Evolutionary conservation across 2,888 invertebrate species (phyloP), one percentile per base, ranked within the genome.

Genomic region (Stenoptilia bipunctidactyla): DNA sequence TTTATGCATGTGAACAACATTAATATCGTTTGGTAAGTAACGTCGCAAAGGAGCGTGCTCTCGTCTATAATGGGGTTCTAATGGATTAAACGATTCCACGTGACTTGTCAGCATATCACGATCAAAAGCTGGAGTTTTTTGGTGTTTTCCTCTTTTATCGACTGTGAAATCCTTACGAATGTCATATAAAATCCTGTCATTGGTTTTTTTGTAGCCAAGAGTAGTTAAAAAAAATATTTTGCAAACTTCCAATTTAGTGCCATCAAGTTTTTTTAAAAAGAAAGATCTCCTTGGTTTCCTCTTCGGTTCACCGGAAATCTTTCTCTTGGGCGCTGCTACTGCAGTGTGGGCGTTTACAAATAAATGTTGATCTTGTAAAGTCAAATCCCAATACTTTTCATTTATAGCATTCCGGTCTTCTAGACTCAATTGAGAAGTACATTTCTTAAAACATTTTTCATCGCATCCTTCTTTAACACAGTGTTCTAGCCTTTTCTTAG

Each of bases 1-100:
- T 39, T 45, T 41, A 40, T 52, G 43, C 49, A 52, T 54, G 1
- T 20, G 13, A 15, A 13, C 39, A 14, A 52, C 38, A 37, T 35
- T 54, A 8, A 50, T 25, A 10, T 50, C 50, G 39, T 40, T 49
- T 2, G 45, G 47, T 15, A 52, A 35, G 38, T 50, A 52, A 13
- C 44, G 37, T 15, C 49, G 42, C 13, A 40, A 20, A 14, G 50
- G 52, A 15, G 55, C 52, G 38, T 52, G 49, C 33, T 51, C 52
- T 8, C 50, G 44, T 14, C 52, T 41, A 36, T 55, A 50, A 14
- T 55, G 51, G 3, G 49, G 48, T 35, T 35, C 50, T 37, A 15
- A 10, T 8, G 50, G 54, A 13, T 48, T 43, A 36, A 54, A 51
- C 2, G 48, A 51, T 40, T 49, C 47, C 13, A 54, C 40, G 15